Evolutionary conservation across 2,113 vertebrate species (phyloP).

Genomic region (Sterrhoptilus dennistouni): DNA sequence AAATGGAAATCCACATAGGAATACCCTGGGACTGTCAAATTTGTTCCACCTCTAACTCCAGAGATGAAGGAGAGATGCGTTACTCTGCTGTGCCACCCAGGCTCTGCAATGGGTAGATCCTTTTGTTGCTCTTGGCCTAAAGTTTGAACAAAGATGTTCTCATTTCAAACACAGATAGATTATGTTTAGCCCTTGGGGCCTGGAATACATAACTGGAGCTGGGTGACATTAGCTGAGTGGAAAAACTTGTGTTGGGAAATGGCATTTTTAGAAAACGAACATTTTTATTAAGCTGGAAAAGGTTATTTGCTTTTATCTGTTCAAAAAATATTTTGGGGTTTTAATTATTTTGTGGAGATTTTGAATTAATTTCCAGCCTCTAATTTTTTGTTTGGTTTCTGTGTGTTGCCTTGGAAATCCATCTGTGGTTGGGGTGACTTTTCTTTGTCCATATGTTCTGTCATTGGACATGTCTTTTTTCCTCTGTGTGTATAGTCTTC

Average conservation of each 20-base stretch:
- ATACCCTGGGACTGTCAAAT: background rate
- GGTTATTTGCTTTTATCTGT: background rate
- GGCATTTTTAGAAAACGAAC: background rate
- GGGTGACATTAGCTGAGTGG: background rate
- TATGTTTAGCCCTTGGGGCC: background rate
- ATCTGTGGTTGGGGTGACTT: background rate
- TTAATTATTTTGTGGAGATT: background rate
- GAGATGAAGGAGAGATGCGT: background rate
- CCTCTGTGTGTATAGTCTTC: background rate
- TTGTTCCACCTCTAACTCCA: background rate
- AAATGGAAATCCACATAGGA: background rate
- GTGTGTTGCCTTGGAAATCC: background rate
- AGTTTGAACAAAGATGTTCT: conserved; percentile 23
- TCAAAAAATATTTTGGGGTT: background rate
- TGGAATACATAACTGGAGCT: background rate
- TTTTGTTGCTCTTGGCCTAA: conserved; percentile 4
- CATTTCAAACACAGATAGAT: background rate
- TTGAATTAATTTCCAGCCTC: background rate
- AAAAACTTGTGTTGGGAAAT: background rate
- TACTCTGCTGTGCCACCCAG: background rate
- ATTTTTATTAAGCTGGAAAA: background rate
- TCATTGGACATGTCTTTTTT: background rate
- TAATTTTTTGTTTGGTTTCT: conserved; percentile 10
- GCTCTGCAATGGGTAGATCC: background rate
- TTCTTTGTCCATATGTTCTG: background rate